Conservation (phyloP, 1,140 invertebrate species). For the Drosophila rufa region DNA sequence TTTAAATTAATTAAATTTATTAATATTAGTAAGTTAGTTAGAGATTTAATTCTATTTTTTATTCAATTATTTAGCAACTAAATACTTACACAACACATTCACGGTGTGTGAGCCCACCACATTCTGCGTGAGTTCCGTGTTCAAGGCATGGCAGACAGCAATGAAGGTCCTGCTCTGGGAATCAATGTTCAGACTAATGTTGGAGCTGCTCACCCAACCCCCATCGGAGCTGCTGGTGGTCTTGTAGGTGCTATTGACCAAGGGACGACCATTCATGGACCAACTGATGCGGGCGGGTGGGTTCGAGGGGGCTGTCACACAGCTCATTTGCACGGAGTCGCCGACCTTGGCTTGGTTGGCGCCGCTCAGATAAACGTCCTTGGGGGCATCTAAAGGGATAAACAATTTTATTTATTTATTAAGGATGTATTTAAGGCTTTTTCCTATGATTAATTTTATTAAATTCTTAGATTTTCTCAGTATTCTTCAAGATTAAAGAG, state of each 20-base stretch:
- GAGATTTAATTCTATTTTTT: no score
- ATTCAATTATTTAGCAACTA: no score
- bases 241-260: constrained; percentile 88
- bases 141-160: constrained; percentile 94
- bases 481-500: background rate
- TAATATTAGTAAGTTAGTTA: no score
- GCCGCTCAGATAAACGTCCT: constrained; percentile 93
- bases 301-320: constrained; percentile 95
- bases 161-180: constrained; percentile 91
- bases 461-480: background rate
- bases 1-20: background rate
- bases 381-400: constrained; percentile 91
- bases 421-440: background rate
- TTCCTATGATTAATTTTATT: no score
- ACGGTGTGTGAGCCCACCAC: constrained; percentile 95
- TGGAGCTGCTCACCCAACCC: constrained; percentile 95
- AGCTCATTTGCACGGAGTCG: constrained; percentile 93
- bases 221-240: constrained; percentile 89
- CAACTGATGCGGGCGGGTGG: constrained; percentile 96
- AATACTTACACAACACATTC: constrained; percentile 92
- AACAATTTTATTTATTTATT: background rate
- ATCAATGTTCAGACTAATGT: constrained; percentile 92
- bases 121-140: constrained; percentile 93
- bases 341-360: constrained; percentile 93
- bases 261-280: constrained; percentile 91